Conservation (phyloP, 2,113 vertebrate species). For the Apus apus region DNA sequence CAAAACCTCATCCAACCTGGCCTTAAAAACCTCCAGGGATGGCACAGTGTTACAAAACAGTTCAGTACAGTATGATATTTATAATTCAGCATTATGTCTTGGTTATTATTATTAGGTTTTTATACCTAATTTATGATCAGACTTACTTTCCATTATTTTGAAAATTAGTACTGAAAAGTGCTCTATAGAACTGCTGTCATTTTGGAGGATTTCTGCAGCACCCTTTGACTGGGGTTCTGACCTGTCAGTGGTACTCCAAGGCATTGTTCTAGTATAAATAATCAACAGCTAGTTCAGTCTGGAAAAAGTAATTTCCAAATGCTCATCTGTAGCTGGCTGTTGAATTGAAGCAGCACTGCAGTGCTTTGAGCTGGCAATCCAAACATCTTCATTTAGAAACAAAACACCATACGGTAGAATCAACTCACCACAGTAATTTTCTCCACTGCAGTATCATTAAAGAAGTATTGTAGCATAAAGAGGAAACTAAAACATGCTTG, state of each 20-base stretch:
- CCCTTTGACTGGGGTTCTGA: neutral
- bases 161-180: neutral
- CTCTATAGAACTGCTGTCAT: neutral
- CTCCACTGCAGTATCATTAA: slow-evolving; percentile 42
- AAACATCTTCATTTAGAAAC: slow-evolving; percentile 48
- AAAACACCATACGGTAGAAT: slow-evolving; percentile 36
- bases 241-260: neutral
- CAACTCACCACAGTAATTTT: slow-evolving; percentile 33
- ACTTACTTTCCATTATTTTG: neutral
- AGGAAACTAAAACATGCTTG: slow-evolving; percentile 22
- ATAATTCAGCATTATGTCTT: neutral
- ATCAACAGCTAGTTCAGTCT: neutral
- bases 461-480: slow-evolving; percentile 21
- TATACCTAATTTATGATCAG: neutral
- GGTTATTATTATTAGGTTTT: neutral
- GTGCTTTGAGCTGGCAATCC: slow-evolving; percentile 27
- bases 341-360: slow-evolving; percentile 15
- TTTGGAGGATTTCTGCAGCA: neutral
- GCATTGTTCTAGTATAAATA: neutral
- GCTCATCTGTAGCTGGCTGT: neutral
- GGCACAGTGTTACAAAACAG: neutral
- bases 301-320: neutral
- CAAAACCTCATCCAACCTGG: no score
- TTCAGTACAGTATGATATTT: neutral
- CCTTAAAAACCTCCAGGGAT: no score